Percentiles rank a stretch among this genome's conserved stretches.
These are phyloP conservation scores for Loripinus fragilis DNA, from an alignment of 2,888 invertebrate genomes.

Conservation along the genomic window DNA sequence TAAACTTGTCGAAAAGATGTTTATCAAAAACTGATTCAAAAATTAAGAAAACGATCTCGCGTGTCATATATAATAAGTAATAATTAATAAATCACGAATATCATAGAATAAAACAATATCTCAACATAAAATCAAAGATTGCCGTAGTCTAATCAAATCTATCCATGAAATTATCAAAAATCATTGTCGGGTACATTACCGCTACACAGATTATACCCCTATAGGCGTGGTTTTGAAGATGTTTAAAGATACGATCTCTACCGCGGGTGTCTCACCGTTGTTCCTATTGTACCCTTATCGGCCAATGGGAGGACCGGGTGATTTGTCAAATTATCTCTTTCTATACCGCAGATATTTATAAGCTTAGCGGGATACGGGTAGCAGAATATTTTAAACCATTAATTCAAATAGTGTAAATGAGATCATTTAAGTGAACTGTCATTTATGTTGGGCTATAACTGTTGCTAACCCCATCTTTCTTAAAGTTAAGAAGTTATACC, in stretches of 20 bases:
- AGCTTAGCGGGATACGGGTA: conserved; percentile 11
- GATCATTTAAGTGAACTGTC: not conserved
- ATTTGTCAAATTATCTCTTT: conserved; percentile 16
- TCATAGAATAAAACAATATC: conserved; percentile 1
- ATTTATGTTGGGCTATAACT: not conserved
- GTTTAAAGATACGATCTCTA: not conserved
- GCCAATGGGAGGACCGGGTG: not conserved
- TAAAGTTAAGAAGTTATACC: too few relatives aligned
- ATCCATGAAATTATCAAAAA: conserved; percentile 6
- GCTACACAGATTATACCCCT: not conserved
- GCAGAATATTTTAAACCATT: not conserved
- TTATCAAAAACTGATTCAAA: not conserved
- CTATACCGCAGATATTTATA: conserved; percentile 9
- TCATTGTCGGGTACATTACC: not conserved
- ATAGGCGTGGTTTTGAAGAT: conserved; percentile 11
- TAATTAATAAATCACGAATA: conserved; percentile 15
- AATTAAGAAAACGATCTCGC: not conserved
- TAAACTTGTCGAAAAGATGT: not conserved
- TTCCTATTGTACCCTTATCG: not conserved
- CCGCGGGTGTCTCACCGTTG: conserved; percentile 7
- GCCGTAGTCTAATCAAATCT: not conserved
- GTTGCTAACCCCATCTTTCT: not conserved
- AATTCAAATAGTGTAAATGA: conserved; percentile 15
- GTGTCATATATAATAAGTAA: not conserved
- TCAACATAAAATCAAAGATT: not conserved